Percentiles rank a stretch among this genome's conserved stretches.
Conservation (phyloP, 1,140 invertebrate species). For the Meloidogyne exigua region DNA sequence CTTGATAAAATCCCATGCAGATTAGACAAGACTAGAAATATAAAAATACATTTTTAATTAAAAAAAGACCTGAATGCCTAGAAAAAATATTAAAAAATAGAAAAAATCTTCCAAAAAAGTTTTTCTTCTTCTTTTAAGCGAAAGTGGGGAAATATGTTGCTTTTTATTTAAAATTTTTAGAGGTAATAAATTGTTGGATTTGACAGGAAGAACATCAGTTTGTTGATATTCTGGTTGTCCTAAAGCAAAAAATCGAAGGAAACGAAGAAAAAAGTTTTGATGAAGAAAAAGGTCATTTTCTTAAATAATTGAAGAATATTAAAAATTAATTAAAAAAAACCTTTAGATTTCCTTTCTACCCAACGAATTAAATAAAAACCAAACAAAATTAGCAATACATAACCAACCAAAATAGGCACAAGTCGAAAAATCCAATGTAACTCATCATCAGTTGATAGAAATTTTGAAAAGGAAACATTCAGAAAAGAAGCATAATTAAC, state of each 20-base stretch:
- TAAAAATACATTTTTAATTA: not conserved
- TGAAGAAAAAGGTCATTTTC: slow-evolving; percentile 32
- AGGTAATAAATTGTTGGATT: slow-evolving; percentile 9
- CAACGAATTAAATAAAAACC: slow-evolving; percentile 12
- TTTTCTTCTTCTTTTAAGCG: not conserved
- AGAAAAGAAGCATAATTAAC: not conserved
- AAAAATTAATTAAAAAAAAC: not conserved
- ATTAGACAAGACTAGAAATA: slow-evolving; percentile 49
- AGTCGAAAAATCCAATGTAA: slow-evolving; percentile 20
- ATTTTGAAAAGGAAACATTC: not conserved
- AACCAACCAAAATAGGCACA: slow-evolving; percentile 6
- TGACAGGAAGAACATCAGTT: too few species aligned
- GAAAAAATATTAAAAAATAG: slow-evolving; percentile 41
- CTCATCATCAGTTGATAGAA: not conserved
- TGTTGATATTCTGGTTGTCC: slow-evolving; percentile 50
- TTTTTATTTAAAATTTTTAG: slow-evolving; percentile 5
- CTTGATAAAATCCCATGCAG: slow-evolving; percentile 61
- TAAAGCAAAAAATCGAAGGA: slow-evolving; percentile 46
- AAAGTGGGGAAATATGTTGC: not conserved
- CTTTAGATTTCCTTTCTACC: slow-evolving; percentile 9
- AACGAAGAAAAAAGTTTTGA: slow-evolving; percentile 15
- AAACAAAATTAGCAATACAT: slow-evolving; percentile 3
- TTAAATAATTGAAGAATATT: slow-evolving; percentile 9
- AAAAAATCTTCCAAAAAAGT: slow-evolving; percentile 45
- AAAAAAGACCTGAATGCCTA: slow-evolving; percentile 50